Evolutionary conservation across 2,797 vertebrate species (phyloP), one percentile per base, ranked within the genome.

Genomic region (Balearica regulorum): DNA sequence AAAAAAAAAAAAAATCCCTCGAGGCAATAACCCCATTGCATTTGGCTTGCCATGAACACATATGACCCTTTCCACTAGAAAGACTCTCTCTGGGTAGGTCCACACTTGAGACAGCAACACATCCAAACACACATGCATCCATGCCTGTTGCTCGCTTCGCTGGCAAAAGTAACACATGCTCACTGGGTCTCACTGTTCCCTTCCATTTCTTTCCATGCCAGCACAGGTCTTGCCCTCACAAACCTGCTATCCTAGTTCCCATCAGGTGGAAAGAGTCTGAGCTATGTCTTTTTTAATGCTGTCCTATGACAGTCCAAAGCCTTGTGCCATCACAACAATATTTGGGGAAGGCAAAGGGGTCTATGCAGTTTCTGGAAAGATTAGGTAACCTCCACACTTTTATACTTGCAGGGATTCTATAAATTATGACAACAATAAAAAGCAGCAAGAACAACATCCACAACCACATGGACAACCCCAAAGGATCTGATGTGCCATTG

Each of bases 121-220:
- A 12, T 53, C 48, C 69, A 70, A 93, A 92, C n/a, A 7, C 2
- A 10, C 0, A 4, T 0, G 3, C n/a, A 22, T 5, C 39, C 28
- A 7, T 2, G 2, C 5, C 51, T 51, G 13, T 10, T 87, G 49
- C 64, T 37, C 0, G 0, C 41, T 62, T 61, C 72, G 6, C 43
- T 33, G 61, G 49, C 76, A 86, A 44, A 44, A 70, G 55, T 17
- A 35, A 22, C 31, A 37, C 37, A 4, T 1, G 0, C 37, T 44
- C 18, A 10, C 18, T 41, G 35, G 53, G 39, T 44, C 46, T 43
- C 6, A 0, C 12, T 16, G 39, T 28, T 43, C 54, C 58, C 20
- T 58, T 66, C 17, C 15, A 7, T 12, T 51, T 80, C 33, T 58
- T 70, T 43, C 68, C 33, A 29, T 13, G 44, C 35, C 5, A 3